Conservation (phyloP, 2,113 vertebrate species). For the Labrus mixtus region DNA sequence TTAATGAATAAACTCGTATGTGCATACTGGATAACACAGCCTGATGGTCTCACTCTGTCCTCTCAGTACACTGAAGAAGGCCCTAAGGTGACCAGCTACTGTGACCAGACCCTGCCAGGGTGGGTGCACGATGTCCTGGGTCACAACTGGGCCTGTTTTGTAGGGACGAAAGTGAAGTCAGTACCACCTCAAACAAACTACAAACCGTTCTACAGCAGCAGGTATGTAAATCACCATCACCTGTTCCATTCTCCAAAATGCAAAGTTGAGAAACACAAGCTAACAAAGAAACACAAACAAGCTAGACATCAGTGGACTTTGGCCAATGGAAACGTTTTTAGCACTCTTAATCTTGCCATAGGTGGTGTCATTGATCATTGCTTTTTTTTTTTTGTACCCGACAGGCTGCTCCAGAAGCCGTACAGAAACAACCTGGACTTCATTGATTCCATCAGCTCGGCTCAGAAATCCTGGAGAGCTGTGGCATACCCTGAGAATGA, state of each 20-base stretch:
- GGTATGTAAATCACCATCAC: conserved; percentile 32
- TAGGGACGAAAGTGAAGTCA: conserved; percentile 83
- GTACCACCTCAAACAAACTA: conserved; percentile 51
- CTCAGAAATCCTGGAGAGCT: conserved; percentile 93
- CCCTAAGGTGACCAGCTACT: conserved; percentile 88
- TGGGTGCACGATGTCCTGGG: conserved; percentile 96
- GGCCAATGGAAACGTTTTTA: background rate
- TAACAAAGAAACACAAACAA: background rate
- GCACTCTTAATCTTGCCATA: background rate
- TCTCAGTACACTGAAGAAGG: conserved; percentile 89
- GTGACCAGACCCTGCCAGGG: conserved; percentile 92
- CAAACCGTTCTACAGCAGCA: conserved; percentile 37
- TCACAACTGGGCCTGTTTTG: conserved; percentile 95
- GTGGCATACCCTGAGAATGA: conserved; percentile 86
- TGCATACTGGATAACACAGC: background rate
- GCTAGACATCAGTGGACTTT: background rate
- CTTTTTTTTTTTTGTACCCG: background rate
- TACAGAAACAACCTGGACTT: conserved; percentile 86
- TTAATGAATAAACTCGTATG: background rate
- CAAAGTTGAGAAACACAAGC: background rate
- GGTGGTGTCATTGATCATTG: background rate
- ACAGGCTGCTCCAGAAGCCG: conserved; percentile 81
- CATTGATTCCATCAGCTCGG: conserved; percentile 87
- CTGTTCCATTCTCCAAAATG: background rate
- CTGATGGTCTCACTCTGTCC: background rate